Evolutionary conservation across 2,113 vertebrate genomes (phyloP), one percentile per base, ranked within the genome.

Genomic region (Petrocephalus zakoni): DNA sequence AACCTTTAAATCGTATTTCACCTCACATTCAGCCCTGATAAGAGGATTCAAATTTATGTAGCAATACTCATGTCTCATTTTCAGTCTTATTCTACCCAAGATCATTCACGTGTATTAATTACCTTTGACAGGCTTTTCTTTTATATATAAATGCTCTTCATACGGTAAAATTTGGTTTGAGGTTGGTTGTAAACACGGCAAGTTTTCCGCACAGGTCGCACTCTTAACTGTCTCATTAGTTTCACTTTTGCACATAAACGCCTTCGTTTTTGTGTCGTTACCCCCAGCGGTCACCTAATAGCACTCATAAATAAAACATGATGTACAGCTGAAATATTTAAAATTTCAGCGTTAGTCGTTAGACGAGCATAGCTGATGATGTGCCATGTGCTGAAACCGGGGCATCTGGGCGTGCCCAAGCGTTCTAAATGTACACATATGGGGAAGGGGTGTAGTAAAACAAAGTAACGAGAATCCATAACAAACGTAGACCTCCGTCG

Each of bases 211-310:
- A 78, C 15, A 42, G 37, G 29, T 42, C 17, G 17, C 13, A 42
- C 15, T 34, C 34, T 42, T 78, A 37, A 78, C 34, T 5, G 17
- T 78, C 17, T 34, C 17, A 78, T 78, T 78, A 34, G 72, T 78
- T 78, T 78, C 34, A 19, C 34, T 78, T 78, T 6, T 42, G 15
- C 34, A 19, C 29, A 78, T 42, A 42, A 68, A 78, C 72, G 81
- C 8, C 46, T 22, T 83, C 22, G 19, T 49, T 47, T 83, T 46
- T 83, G 81, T 49, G 46, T 49, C 6, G 34, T 78, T 78, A 68
- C 72, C 72, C 72, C 34, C 3, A 42, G 42, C 84, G 51, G 84
- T 86, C 81, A 90, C 15, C 86, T 75, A 89, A 91, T 87, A 83
- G 64, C 55, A 29, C 42, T 53, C 13, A 49, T 86, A 34, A 86